A percentile compares a stretch with the other conserved stretches of the same genome.
Conservation (phyloP, 37 sponge, comb jelly and placozoan species). For the Eunapius fragilis region DNA sequence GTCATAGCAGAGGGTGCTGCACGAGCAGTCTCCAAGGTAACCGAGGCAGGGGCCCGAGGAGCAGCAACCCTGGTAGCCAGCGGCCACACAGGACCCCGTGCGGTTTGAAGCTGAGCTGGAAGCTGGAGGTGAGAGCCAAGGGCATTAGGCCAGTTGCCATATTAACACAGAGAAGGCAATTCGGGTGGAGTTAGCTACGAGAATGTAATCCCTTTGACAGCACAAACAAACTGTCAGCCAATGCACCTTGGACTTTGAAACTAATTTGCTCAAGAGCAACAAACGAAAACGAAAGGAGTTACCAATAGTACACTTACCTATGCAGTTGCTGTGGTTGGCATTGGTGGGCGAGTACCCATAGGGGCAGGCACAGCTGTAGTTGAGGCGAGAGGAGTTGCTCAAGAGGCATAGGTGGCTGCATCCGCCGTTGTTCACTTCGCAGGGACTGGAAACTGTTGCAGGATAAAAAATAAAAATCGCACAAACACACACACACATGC, state of each 20-base stretch:
- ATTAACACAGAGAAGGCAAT: too few relatives aligned
- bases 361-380: conserved; percentile 54
- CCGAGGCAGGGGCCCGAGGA: conserved; percentile 11
- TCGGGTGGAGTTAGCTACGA: too few relatives aligned
- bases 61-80: conserved; percentile 42
- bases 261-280: too few relatives aligned
- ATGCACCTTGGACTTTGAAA: too few relatives aligned
- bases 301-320: neutral
- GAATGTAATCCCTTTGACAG: too few relatives aligned
- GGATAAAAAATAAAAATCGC: too few relatives aligned
- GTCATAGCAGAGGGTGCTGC: neutral
- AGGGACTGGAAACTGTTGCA: conserved; percentile 47
- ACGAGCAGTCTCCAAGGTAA: conserved; percentile 30
- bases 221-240: too few relatives aligned
- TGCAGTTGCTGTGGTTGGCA: neutral
- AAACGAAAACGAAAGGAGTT: too few relatives aligned
- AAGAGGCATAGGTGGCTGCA: conserved; percentile 78
- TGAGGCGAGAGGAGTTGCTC: neutral
- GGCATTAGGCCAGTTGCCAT: neutral
- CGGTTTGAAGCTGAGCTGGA: neutral
- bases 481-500: too few relatives aligned
- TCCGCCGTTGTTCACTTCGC: conserved; percentile 40
- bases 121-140: neutral
- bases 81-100: conserved; percentile 24
- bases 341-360: conserved; percentile 14